Evolutionary conservation across 1,140 invertebrate genomes (phyloP), one percentile per base, ranked within the genome.

Genomic region (Cotesia vestalis): DNA sequence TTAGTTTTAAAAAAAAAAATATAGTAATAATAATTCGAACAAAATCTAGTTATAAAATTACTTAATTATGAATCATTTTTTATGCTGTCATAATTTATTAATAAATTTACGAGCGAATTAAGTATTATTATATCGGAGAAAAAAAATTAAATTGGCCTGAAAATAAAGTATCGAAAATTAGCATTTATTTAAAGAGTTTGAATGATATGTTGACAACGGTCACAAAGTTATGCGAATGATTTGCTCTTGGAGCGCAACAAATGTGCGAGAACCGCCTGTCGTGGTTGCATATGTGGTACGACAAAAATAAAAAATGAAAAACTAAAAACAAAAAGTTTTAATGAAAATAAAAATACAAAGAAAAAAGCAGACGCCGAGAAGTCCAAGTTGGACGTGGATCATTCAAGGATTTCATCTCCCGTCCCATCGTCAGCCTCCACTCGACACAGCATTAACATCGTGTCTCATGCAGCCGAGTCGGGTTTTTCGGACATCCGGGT

Each of bases 371-470:
- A 66, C 64, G 46, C 12, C 20, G 14, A 55, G 27, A 38, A 35
- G 17, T 35, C 51, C 46, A 35, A 34, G 46, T 53, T 66, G 20
- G 59, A 70, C 40, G 38, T 70, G 36, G 59, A 70, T 62, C 69
- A 70, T 70, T 70, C 59, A 74, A 77, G 68, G 78, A 79, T 78
- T 78, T 79, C 76, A 79, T 79, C 76, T 79, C 71, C 46, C 12
- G 20, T 60, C 38, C 71, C 20, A 36, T 35, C 66, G 9, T n/a
- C 66, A 55, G 17, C 27, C 27, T 27, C 27, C 27, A n/a, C n/a
- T 35, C 61, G 27, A 11, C 20, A 63, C 12, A 14, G 57, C 57
- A 59, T 9, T 53, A 68, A 68, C 66, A 68, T 68, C 27, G 73
- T 78, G 76, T 76, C 77, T 79, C 76, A 79, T 79, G 77, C 66